phyloP scores from a whole-genome alignment of 1,140 invertebrate genomes.

The Mylabris phalerata region DNA sequence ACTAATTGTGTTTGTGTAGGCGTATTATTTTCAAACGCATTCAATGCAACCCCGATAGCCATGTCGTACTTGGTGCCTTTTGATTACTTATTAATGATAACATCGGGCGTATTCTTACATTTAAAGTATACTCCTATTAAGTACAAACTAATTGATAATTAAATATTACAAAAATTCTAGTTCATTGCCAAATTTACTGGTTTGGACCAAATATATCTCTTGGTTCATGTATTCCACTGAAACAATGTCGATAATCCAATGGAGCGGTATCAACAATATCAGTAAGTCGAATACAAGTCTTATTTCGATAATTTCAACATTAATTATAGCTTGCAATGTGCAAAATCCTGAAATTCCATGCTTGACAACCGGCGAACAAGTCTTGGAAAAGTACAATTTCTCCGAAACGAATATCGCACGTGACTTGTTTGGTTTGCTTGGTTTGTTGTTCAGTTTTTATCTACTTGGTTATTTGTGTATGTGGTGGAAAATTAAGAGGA shows the following conservation, averaged over 20 bases:
- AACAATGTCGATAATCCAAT: conserved; percentile 73
- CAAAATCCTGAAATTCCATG: conserved; percentile 56
- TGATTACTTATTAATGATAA: conserved; percentile 82
- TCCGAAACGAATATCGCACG: conserved; percentile 52
- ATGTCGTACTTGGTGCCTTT: conserved; percentile 82
- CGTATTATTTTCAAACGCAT: conserved; percentile 76
- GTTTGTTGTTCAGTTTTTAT: conserved; percentile 64
- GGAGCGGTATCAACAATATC: conserved; percentile 68
- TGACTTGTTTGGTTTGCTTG: conserved; percentile 58
- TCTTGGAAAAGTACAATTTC: conserved; percentile 68
- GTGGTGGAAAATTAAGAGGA: conserved; percentile 54
- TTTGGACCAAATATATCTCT: conserved; percentile 82
- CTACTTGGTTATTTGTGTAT: conserved; percentile 59
- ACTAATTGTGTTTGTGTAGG: conserved; percentile 47
- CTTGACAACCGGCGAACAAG: conserved; percentile 60
- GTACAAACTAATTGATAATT: conserved; percentile 57
- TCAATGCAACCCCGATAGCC: conserved; percentile 69
- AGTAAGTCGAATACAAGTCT: conserved; percentile 49
- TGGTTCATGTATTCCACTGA: conserved; percentile 93
- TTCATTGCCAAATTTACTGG: conserved; percentile 68
- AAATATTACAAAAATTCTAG: conserved; percentile 45
- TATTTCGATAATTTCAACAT: neutral
- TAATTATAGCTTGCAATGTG: conserved; percentile 57
- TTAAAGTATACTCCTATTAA: conserved; percentile 53
- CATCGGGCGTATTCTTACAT: conserved; percentile 77